Conservation (phyloP, 2,113 vertebrate genomes). For the Notothenia coriiceps region DNA sequence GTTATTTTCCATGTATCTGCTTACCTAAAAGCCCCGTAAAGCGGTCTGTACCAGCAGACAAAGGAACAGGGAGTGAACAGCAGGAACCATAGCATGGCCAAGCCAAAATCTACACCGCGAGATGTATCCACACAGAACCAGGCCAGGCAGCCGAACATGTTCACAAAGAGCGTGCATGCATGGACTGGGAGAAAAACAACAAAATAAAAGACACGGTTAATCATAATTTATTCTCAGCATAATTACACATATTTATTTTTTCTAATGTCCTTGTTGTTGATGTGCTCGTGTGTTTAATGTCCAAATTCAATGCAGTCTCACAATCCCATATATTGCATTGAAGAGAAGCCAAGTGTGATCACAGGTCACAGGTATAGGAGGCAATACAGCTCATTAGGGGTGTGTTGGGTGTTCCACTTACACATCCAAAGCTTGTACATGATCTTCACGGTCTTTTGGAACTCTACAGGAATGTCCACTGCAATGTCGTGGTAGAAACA, state of each 20-base stretch:
- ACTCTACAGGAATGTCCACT: conserved; percentile 97
- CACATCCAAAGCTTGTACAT: conserved; percentile 99
- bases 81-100: conserved; percentile 98
- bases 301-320: background rate
- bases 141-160: conserved; percentile 98
- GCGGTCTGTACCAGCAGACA: conserved; percentile 99
- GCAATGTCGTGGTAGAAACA: conserved; percentile 98
- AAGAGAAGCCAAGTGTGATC: background rate
- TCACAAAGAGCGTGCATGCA: conserved; percentile 94
- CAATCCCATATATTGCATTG: too few relatives aligned
- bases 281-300: background rate
- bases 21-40: conserved; percentile 99
- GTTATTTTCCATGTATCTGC: background rate
- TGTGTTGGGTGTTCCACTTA: conserved; percentile 81
- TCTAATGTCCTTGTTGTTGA: background rate
- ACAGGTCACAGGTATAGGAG: background rate
- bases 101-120: conserved; percentile 95
- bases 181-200: conserved; percentile 87
- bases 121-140: conserved; percentile 94
- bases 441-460: conserved; percentile 98
- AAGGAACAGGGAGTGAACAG: conserved; percentile 99
- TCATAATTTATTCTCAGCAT: background rate
- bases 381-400: background rate
- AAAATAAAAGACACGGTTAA: background rate
- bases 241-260: background rate